Conservation (phyloP, 2,888 invertebrate species). For the Drosophila pullipes region DNA sequence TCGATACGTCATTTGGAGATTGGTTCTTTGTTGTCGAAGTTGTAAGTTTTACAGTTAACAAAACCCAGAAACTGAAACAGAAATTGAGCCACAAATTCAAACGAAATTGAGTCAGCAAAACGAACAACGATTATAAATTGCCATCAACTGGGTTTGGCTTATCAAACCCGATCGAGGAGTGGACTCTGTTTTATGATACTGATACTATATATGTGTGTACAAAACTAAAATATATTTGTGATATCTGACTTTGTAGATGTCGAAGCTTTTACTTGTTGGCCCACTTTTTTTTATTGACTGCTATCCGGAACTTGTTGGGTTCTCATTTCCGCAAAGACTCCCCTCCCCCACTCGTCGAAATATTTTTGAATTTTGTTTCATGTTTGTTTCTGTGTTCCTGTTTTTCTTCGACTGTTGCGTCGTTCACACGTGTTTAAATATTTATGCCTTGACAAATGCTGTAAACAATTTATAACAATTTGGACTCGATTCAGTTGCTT, state of each 20-base stretch:
- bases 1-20: conserved; percentile 55
- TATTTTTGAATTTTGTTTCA: conserved; percentile 39
- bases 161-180: conserved; percentile 9
- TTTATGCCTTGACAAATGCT: conserved; percentile 77
- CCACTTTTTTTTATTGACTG: conserved; percentile 15
- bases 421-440: conserved; percentile 80
- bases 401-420: conserved; percentile 37
- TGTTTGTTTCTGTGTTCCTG: conserved; percentile 21
- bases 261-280: conserved; percentile 3
- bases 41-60: conserved; percentile 17
- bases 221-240: background rate
- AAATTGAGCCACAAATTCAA: background rate
- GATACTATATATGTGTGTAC: background rate
- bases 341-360: background rate
- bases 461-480: conserved; percentile 65
- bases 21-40: conserved; percentile 14
- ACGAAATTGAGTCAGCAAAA: conserved; percentile 33
- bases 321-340: conserved; percentile 31
- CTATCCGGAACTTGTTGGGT: conserved; percentile 21
- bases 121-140: conserved; percentile 23
- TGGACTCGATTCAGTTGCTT: conserved; percentile 17
- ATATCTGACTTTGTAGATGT: conserved; percentile 11
- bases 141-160: conserved; percentile 16
- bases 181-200: background rate
- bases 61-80: background rate